phyloP scores from a whole-genome alignment of 2,888 invertebrate genomes.

The Eristalis pertinax region DNA sequence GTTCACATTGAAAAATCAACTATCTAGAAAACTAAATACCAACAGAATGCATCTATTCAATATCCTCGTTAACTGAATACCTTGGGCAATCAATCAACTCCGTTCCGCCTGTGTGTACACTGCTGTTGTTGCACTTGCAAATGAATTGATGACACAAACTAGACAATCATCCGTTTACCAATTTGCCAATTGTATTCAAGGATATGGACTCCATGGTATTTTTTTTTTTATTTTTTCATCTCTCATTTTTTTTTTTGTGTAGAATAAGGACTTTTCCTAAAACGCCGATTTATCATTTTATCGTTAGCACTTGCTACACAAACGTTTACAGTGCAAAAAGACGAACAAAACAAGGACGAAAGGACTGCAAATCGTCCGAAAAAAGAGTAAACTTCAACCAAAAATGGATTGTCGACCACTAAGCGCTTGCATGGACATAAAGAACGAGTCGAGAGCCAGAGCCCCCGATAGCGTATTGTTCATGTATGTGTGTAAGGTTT shows the following conservation, averaged over 20 bases:
- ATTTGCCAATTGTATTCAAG: slow-evolving; percentile 57
- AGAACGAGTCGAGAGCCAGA: background rate
- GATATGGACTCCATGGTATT: slow-evolving; percentile 22
- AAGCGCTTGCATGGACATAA: slow-evolving; percentile 39
- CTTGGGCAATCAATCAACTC: slow-evolving; percentile 41
- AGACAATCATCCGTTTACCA: slow-evolving; percentile 61
- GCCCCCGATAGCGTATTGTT: slow-evolving; percentile 11
- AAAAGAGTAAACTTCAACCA: slow-evolving; percentile 7
- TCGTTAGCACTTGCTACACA: slow-evolving; percentile 58
- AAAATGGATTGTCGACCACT: slow-evolving; percentile 48
- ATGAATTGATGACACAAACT: slow-evolving; percentile 69
- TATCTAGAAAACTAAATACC: background rate
- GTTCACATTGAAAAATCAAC: background rate
- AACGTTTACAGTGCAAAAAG: slow-evolving; percentile 31
- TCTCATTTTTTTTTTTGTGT: background rate
- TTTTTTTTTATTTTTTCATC: background rate
- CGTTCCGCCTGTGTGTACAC: background rate
- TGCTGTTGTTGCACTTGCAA: slow-evolving; percentile 35
- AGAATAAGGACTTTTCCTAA: slow-evolving; percentile 32
- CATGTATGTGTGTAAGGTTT: background rate
- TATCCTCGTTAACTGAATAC: slow-evolving; percentile 24
- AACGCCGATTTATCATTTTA: slow-evolving; percentile 65
- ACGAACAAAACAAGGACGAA: slow-evolving; percentile 19
- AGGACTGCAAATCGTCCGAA: slow-evolving; percentile 25
- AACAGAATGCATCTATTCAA: slow-evolving; percentile 3